Base-by-base conservation (phyloP, 2,888 invertebrate genomes). In the Zaprionus lineosus region DNA sequence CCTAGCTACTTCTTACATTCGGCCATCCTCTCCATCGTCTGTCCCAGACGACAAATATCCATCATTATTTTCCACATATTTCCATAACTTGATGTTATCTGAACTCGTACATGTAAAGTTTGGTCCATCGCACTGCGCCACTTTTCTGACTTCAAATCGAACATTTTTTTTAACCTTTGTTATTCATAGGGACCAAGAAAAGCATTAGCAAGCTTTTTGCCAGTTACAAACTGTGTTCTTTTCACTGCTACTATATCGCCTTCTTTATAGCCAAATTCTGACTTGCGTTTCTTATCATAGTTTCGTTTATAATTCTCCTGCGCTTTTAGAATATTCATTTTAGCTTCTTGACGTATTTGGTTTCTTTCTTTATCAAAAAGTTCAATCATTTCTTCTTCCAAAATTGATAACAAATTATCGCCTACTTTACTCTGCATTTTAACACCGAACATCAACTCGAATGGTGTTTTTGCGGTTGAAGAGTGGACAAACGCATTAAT, bases 401-500 rank as follows among this genome's bases (percentile, higher is more conserved):
- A 21, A 7, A 21, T 21, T n/a, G n/a, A n/a, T 9, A 18, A 2
- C 2, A 9, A 5, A 2, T 39, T 21, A n/a, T n/a, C n/a, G n/a
- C n/a, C n/a, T n/a, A n/a, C n/a, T n/a, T n/a, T n/a, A 14, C 12
- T 6, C 1, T 24, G 18, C 19, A 39, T 39, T 9, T 21, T 8
- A 2, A 24, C 39, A 2, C 15, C 21, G 12, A 37, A 37, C 31
- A 19, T 31, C 3, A 43, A 11, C 12, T 31, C 3, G 11, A 44
- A 33, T n/a, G 21, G 14, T 3, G 21, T n/a, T 5, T 16, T 21
- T n/a, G 36, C 28, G 8, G 47, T 37, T 0, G 29, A 37, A 2
- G 8, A 6, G 2, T 47, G 11, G 1, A 34, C 34, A n/a, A 8
- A 46, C 11, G 50, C 11, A 14, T 60, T 60, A 4, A 60, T 48